Conservation (phyloP, 2,113 vertebrate species). For the Erinaceus europaeus region DNA sequence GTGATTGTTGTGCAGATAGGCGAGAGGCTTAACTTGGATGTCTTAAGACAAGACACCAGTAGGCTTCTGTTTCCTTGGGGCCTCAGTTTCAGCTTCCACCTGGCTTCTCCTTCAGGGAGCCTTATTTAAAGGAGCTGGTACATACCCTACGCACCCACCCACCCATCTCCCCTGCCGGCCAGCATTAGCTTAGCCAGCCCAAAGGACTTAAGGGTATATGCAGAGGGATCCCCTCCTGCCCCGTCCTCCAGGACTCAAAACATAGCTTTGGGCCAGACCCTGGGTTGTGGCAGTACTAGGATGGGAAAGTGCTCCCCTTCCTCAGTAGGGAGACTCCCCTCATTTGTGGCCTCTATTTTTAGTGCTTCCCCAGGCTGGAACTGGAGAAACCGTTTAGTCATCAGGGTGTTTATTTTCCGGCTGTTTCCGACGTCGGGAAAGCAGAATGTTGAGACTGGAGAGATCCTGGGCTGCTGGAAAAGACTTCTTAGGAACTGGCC, state of each 20-base stretch:
- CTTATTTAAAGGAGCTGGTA: constrained; percentile 45
- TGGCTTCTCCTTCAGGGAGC: constrained; percentile 32
- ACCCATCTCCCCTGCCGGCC: not conserved
- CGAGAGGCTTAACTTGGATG: not conserved
- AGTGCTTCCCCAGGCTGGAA: constrained; percentile 75
- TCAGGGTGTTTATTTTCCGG: constrained; percentile 79
- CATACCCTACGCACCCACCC: no score
- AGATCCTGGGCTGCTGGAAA: constrained; percentile 65
- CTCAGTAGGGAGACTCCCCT: constrained; percentile 71
- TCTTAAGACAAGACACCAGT: constrained; percentile 14
- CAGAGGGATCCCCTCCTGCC: not conserved
- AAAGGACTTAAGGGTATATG: not conserved
- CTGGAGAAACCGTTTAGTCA: constrained; percentile 78
- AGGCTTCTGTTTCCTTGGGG: constrained; percentile 15
- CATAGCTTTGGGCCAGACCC: constrained; percentile 29
- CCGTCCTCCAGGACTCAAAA: constrained; percentile 26
- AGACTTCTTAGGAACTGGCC: constrained; percentile 61
- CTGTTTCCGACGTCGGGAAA: constrained; percentile 78
- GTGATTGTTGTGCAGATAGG: not conserved
- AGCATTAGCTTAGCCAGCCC: not conserved
- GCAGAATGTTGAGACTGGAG: constrained; percentile 80
- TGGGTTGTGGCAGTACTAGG: constrained; percentile 33
- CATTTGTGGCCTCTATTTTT: constrained; percentile 77
- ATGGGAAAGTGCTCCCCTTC: constrained; percentile 57
- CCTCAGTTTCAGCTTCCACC: constrained; percentile 44